phyloP scores from a whole-genome alignment of 35 echinoderm and acorn worm species.

The Apostichopus japonicus region DNA sequence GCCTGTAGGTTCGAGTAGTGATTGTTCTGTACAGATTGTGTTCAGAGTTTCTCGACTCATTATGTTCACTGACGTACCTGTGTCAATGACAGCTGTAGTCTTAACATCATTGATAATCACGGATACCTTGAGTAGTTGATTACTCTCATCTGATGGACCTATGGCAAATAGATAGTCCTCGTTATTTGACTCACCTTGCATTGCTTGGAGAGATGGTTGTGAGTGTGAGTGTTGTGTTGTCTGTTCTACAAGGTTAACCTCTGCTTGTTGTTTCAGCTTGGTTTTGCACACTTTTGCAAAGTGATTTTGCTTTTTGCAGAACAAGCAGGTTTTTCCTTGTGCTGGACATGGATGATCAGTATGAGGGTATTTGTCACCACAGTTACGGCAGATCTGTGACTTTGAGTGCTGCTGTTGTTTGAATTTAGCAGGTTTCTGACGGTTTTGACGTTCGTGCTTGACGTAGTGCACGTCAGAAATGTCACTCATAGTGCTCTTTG shows the following conservation, averaged over 20 bases:
- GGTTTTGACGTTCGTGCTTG: background rate
- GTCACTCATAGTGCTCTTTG: background rate
- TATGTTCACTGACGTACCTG: conserved; percentile 71
- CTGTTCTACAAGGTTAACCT: background rate
- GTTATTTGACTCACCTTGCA: background rate
- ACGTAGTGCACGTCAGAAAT: background rate
- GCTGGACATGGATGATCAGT: conserved; percentile 44
- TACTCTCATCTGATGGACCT: background rate
- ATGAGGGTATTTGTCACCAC: conserved; percentile 39
- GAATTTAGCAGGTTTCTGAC: background rate
- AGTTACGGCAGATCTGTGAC: background rate
- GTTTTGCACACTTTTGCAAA: conserved; percentile 42
- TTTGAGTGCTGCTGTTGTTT: background rate
- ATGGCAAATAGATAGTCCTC: conserved; percentile 8
- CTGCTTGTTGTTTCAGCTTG: background rate
- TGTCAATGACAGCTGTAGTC: conserved; percentile 57
- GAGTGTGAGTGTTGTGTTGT: background rate
- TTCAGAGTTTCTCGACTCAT: too few relatives aligned
- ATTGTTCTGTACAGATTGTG: too few relatives aligned
- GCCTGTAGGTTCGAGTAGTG: too few relatives aligned
- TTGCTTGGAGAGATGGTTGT: background rate
- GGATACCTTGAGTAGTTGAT: background rate
- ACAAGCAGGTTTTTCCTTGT: conserved; percentile 28
- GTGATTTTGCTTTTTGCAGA: conserved; percentile 44
- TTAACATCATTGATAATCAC: background rate